Percentiles rank a stretch among this genome's conserved stretches.
These are phyloP conservation scores for Dryocosmus kuriphilus DNA, from an alignment of 2,888 invertebrate species.

Conservation along the genomic window DNA sequence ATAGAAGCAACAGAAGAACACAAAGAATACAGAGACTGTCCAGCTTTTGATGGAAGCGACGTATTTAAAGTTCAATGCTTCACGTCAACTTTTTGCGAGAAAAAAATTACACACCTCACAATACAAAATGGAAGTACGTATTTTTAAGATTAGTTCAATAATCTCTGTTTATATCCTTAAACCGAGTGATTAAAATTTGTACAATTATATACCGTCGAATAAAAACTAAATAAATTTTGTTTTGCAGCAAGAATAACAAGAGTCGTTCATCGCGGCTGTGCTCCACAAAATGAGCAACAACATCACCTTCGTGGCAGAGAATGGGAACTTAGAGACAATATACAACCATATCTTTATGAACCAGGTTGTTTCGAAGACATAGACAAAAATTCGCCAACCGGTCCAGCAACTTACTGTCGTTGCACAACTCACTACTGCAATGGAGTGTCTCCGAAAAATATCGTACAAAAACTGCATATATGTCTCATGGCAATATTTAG, in stretches of 20 bases:
- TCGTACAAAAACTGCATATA: conserved; percentile 62
- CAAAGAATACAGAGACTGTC: conserved; percentile 42
- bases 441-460: conserved; percentile 71
- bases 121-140: conserved; percentile 84
- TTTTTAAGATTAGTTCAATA: conserved; percentile 17
- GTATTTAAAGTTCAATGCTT: conserved; percentile 87
- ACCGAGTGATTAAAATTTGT: no score
- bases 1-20: conserved; percentile 41
- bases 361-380: conserved; percentile 85
- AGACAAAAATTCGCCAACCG: conserved; percentile 82
- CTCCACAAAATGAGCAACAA: conserved; percentile 84
- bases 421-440: conserved; percentile 88
- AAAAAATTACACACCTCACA: conserved; percentile 79
- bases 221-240: not conserved
- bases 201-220: no score
- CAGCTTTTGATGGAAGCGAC: conserved; percentile 84
- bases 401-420: conserved; percentile 86
- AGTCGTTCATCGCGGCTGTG: conserved; percentile 85
- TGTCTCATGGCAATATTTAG: conserved; percentile 39
- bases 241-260: conserved; percentile 79
- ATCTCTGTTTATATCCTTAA: not conserved
- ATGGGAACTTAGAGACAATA: conserved; percentile 83
- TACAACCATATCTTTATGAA: conserved; percentile 84
- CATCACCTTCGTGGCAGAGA: conserved; percentile 79
- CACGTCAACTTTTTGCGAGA: conserved; percentile 91